phyloP scores from a whole-genome alignment of 1,140 invertebrate genomes.

The honey bee (Apis mellifera) region DNA sequence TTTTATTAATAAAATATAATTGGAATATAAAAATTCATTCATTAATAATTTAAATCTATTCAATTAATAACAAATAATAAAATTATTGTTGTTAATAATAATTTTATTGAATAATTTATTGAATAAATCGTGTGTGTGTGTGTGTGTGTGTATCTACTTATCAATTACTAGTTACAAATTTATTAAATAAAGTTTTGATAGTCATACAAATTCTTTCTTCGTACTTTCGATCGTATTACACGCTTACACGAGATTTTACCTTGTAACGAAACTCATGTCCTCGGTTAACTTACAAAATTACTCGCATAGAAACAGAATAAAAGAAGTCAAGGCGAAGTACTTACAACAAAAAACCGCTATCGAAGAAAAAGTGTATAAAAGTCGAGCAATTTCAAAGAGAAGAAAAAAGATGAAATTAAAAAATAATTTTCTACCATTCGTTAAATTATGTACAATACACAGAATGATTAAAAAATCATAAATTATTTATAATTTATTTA shows the following conservation, averaged over 20 bases:
- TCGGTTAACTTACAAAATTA: slow-evolving; percentile 45
- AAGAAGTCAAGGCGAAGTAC: slow-evolving; percentile 32
- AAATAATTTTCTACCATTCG: too few relatives aligned
- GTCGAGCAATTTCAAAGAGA: background rate
- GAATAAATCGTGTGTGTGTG: background rate
- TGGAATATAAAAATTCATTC: too few relatives aligned
- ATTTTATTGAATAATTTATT: too few relatives aligned
- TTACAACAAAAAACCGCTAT: background rate
- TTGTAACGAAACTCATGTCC: slow-evolving; percentile 27
- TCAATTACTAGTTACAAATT: background rate
- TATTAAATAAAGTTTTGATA: background rate
- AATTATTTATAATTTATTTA: too few relatives aligned
- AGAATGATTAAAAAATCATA: too few relatives aligned
- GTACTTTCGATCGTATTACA: slow-evolving; percentile 19
- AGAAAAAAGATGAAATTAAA: too few relatives aligned
- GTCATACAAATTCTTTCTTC: background rate
- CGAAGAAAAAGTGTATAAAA: background rate
- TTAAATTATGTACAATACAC: too few relatives aligned
- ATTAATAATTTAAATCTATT: too few relatives aligned
- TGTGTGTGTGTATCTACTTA: background rate
- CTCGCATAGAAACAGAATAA: slow-evolving; percentile 30
- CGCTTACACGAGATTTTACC: background rate
- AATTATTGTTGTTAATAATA: too few relatives aligned
- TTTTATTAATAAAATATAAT: too few relatives aligned
- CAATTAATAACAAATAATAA: background rate